Evolutionary conservation across 2,797 vertebrate genomes (phyloP).

Genomic region (Lindbergichthys nudifrons): DNA sequence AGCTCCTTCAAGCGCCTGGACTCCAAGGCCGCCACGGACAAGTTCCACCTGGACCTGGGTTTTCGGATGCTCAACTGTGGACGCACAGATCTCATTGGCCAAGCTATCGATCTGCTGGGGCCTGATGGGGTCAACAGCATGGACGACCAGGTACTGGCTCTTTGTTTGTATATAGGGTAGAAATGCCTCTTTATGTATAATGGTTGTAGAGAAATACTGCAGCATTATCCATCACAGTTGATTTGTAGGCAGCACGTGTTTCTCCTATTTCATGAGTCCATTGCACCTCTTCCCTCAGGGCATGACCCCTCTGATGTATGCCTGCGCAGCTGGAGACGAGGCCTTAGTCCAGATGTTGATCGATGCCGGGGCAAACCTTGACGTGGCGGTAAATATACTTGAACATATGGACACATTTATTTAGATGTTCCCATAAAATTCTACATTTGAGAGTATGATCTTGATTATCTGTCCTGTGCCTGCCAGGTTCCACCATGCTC

Average conservation of each 20-base stretch:
- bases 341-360: constrained; percentile 99
- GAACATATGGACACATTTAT: constrained; percentile 20
- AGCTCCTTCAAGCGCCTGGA: constrained; percentile 96
- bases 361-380: constrained; percentile 95
- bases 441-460: too few species aligned
- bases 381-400: constrained; percentile 88
- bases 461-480: constrained; percentile 19
- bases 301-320: constrained; percentile 98
- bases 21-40: constrained; percentile 93
- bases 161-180: not conserved
- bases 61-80: constrained; percentile 99
- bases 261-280: constrained; percentile 18
- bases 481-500: constrained; percentile 91
- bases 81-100: constrained; percentile 94
- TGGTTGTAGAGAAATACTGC: not conserved
- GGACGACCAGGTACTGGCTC: constrained; percentile 93
- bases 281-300: constrained; percentile 81
- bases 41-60: constrained; percentile 95
- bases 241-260: not conserved
- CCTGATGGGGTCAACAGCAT: constrained; percentile 95
- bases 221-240: not conserved
- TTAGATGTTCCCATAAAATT: not conserved
- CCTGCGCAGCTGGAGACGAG: constrained; percentile 96
- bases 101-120: constrained; percentile 93
- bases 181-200: not conserved